These are phyloP conservation scores for Arctia plantaginis DNA, from an alignment of 2,888 invertebrate genomes.

Conservation along the genomic window DNA sequence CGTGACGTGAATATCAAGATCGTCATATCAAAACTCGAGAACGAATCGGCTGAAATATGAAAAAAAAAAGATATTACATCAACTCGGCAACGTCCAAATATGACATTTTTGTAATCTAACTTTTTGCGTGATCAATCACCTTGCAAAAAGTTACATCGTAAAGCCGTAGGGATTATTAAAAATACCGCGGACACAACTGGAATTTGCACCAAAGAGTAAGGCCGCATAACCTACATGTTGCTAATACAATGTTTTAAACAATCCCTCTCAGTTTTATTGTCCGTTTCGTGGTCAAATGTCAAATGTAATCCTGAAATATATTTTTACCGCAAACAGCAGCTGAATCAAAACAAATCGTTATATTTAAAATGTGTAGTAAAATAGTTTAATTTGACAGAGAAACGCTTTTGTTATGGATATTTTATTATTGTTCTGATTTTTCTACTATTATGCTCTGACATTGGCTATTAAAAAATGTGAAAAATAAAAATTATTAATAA, in stretches of 20 bases:
- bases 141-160: slow-evolving; percentile 48
- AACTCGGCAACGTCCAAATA: slow-evolving; percentile 39
- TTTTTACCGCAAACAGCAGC: background rate
- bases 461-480: background rate
- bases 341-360: background rate
- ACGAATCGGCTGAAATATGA: slow-evolving; percentile 15
- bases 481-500: background rate
- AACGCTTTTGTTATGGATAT: background rate
- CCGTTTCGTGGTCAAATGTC: background rate
- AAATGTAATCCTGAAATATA: background rate
- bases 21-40: slow-evolving; percentile 18
- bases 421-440: background rate
- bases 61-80: slow-evolving; percentile 35
- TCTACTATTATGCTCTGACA: background rate
- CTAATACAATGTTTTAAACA: background rate
- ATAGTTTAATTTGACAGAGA: background rate
- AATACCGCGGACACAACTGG: slow-evolving; percentile 45
- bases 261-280: background rate
- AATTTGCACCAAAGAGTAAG: slow-evolving; percentile 9
- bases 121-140: slow-evolving; percentile 61
- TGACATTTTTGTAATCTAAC: slow-evolving; percentile 65
- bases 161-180: slow-evolving; percentile 55
- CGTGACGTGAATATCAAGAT: slow-evolving; percentile 37
- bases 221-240: background rate
- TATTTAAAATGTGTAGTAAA: background rate